Evolutionary conservation across 2,797 vertebrate genomes (phyloP), one percentile per base, ranked within the genome.

Genomic region (Carapus acus): DNA sequence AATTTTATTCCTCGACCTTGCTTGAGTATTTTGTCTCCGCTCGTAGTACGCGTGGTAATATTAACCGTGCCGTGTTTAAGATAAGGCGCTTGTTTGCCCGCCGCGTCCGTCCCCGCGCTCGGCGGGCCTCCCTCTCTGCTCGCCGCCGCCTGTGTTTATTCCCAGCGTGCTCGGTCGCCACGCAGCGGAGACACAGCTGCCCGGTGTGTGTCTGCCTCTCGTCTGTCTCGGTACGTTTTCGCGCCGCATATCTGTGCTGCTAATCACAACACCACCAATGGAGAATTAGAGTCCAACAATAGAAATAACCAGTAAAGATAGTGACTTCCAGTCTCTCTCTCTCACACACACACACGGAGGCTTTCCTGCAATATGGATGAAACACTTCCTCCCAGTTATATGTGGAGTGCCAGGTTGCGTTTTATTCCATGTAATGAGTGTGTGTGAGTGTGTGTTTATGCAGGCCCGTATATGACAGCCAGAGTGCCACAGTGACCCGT

Each of bases 401-500:
- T 13, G 14, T 9, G 31, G 11, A 11, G 8, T 11, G 11, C 31
- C 2, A 7, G 31, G 6, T 13, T 6, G 6, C 6, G 27, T 29
- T 29, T 29, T 29, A 29, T 29, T 29, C 11, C 6, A 29, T 29
- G 27, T 11, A 6, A 29, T 11, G 8, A 33, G 6, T 13, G 11
- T 33, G 31, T 33, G 31, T 4, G 31, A 3, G 31, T 33, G 31
- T 33, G 31, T 33, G 6, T 33, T 33, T 12, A 33, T 27, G 24
- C 24, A 27, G 24, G 31, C 6, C 31, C 9, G 31, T 33, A 13
- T 33, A 13, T 33, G 14, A 33, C 31, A 33, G 9, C 2, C 6
- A 33, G n/a, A 27, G 24, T 52, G 38, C 15, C 58, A 69, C 66
- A 55, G 38, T 67, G 44, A 65, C 62, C 59, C 40, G 38, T 40